Evolutionary conservation across 2,113 vertebrate species (phyloP).

Genomic region (Hyperopisus bebe): DNA sequence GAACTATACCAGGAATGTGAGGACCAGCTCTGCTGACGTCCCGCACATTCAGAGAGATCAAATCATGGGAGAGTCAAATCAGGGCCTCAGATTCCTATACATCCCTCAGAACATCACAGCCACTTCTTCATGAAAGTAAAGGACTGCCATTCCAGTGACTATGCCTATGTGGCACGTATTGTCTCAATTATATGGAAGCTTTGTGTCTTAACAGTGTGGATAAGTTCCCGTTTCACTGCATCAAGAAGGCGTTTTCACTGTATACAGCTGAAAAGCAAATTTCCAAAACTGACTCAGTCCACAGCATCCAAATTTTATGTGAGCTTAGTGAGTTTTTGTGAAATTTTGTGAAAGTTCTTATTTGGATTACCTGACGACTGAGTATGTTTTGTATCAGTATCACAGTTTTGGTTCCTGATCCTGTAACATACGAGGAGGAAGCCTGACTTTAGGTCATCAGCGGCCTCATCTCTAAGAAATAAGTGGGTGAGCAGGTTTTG

Average conservation of each 20-base stretch:
- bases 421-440: not conserved
- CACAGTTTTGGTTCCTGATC: not conserved
- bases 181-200: not conserved
- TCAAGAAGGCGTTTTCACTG: not conserved
- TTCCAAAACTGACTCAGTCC: not conserved
- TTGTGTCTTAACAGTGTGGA: not conserved
- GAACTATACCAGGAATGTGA: not conserved
- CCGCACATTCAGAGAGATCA: not conserved
- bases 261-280: not conserved
- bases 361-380: not conserved
- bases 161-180: not conserved
- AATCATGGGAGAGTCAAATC: not conserved
- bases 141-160: not conserved
- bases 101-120: not conserved
- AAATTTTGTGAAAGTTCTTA: not conserved
- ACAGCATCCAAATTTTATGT: not conserved
- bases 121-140: not conserved
- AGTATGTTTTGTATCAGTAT: no score
- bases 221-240: not conserved
- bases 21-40: not conserved
- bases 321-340: not conserved
- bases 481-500: not conserved
- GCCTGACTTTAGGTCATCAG: not conserved
- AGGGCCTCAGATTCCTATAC: not conserved
- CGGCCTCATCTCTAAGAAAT: not conserved